Evolutionary conservation across 2,113 vertebrate genomes (phyloP).

Genomic region (Budorcas taxicolor): DNA sequence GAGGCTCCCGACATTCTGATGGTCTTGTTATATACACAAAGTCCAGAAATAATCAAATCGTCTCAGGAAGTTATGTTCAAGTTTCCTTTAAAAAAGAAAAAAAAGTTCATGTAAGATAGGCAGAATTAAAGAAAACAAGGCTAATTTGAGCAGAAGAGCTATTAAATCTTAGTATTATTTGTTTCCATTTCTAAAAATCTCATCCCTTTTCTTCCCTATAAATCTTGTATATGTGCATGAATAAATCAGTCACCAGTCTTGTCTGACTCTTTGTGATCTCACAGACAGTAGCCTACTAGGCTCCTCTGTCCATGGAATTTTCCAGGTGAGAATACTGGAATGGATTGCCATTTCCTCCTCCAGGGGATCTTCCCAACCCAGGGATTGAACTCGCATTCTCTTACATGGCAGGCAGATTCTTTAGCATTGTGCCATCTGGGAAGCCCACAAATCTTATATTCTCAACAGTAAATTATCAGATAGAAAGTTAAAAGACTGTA

Average conservation of each 20-base stretch:
- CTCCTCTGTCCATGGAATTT: not conserved
- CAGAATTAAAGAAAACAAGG: conserved; percentile 17
- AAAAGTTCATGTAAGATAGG: conserved; percentile 28
- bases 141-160: not conserved
- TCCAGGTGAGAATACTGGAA: not conserved
- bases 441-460: not conserved
- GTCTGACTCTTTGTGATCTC: not conserved
- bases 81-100: conserved; percentile 67
- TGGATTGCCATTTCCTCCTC: not conserved
- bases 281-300: not conserved
- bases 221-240: not conserved
- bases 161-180: not conserved
- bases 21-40: not conserved
- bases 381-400: not conserved
- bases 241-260: not conserved
- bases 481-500: conserved; percentile 11
- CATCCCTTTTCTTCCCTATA: not conserved
- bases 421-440: not conserved
- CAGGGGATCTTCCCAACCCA: not conserved
- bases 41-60: conserved; percentile 40
- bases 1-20: conserved; percentile 95
- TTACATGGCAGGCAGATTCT: not conserved
- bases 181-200: not conserved
- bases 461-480: not conserved
- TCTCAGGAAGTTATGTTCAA: conserved; percentile 54